Percentiles rank a stretch among this genome's conserved stretches.
Conservation (phyloP, 2,888 invertebrate genomes). For the Gari tellinella region DNA sequence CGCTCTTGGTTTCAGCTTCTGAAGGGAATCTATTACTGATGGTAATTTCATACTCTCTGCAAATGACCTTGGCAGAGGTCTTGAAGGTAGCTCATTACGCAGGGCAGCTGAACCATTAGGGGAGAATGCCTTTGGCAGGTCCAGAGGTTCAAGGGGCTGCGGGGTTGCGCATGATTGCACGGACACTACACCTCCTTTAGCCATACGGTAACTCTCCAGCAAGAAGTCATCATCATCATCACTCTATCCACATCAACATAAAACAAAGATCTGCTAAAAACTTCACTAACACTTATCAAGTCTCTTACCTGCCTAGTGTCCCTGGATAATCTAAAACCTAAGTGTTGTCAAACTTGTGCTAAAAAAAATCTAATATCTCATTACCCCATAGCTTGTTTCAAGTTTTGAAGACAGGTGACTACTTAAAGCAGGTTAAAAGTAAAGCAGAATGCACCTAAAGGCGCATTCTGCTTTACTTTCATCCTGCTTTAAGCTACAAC, state of each 20-base stretch:
- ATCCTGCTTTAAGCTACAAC: too few relatives aligned
- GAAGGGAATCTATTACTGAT: conserved; percentile 64
- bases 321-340: too few relatives aligned
- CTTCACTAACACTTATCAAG: neutral
- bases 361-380: too few relatives aligned
- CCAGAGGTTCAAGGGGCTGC: conserved; percentile 59
- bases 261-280: too few relatives aligned
- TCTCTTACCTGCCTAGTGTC: neutral
- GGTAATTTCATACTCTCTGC: conserved; percentile 62
- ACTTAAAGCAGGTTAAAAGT: too few relatives aligned
- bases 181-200: conserved; percentile 17
- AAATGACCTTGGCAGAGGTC: conserved; percentile 51
- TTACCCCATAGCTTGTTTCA: too few relatives aligned
- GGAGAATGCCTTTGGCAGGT: conserved; percentile 48
- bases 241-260: neutral
- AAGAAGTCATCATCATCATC: conserved; percentile 49
- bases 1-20: conserved; percentile 58
- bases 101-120: conserved; percentile 37
- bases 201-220: conserved; percentile 38
- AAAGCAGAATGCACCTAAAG: too few relatives aligned
- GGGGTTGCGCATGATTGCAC: conserved; percentile 54
- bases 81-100: conserved; percentile 52
- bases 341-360: too few relatives aligned
- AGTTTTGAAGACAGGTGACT: too few relatives aligned
- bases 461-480: too few relatives aligned